These are phyloP conservation scores for Lottia gigantea DNA, from an alignment of 2,888 invertebrate genomes.

Conservation along the genomic window DNA sequence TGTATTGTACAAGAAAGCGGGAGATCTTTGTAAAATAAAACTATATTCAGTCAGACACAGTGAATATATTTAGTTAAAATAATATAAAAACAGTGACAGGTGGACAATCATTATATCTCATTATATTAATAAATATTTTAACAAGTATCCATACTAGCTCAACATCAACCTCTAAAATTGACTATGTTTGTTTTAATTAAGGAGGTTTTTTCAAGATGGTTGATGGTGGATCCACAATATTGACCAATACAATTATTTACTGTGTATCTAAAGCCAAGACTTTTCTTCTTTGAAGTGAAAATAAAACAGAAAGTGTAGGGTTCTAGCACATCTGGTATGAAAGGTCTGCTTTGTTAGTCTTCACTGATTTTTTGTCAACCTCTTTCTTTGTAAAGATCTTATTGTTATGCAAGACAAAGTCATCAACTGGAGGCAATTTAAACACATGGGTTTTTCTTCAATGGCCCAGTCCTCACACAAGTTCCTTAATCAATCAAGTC, in stretches of 20 bases:
- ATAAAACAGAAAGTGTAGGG: constrained; percentile 6
- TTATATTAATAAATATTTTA: constrained; percentile 1
- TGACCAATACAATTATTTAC: constrained; percentile 21
- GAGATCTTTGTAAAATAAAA: too few species aligned
- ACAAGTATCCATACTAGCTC: not conserved
- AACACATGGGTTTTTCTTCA: constrained; percentile 24
- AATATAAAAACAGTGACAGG: constrained; percentile 1
- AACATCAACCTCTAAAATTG: too few species aligned
- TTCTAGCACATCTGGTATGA: constrained; percentile 19
- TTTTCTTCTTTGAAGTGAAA: constrained; percentile 12
- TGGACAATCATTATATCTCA: not conserved
- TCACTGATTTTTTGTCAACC: not conserved
- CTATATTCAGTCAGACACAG: too few species aligned
- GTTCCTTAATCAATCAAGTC: constrained; percentile 23
- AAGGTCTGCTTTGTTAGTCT: constrained; percentile 17
- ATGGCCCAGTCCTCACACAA: constrained; percentile 15
- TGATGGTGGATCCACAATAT: not conserved
- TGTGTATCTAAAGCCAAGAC: constrained; percentile 11
- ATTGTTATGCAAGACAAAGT: constrained; percentile 26
- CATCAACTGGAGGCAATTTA: constrained; percentile 18
- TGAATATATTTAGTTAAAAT: not conserved
- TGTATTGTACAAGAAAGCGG: too few species aligned
- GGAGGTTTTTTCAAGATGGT: not conserved
- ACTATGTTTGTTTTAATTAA: constrained; percentile 7
- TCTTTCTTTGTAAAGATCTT: constrained; percentile 9